Base-by-base conservation (phyloP, 1,140 invertebrate species). In the Oryzaephilus surinamensis region DNA sequence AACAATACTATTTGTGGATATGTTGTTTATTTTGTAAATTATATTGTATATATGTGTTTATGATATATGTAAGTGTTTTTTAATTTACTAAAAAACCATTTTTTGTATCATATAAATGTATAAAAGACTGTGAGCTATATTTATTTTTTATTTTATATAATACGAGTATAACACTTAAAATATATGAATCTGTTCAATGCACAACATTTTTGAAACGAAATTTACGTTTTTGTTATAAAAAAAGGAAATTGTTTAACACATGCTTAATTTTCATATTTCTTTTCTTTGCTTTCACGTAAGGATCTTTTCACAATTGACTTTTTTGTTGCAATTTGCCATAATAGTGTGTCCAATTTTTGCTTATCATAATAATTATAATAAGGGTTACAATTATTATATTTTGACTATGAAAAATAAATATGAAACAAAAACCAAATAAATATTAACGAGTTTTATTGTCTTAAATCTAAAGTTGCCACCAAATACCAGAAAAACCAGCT, bases 381-480 rank as follows among this genome's bases (percentile, higher is more conserved):
- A 55, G 53, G 52, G 48, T 55, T 54, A 54, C 42, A 49, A 46
- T 54, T 55, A 50, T 53, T 55, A 55, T 55, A 55, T 55, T 55
- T 55, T 55, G 51, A 55, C 51, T 55, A 55, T 48, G 48, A 52
- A 55, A 55, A 53, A 48, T 48, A 48, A 46, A 50, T 18, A 32
- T 15, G 30, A 43, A 43, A 33, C 45, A 24, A 24, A 5, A 5
- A 20, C 19, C n/a, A n/a, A n/a, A n/a, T n/a, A n/a, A n/a, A n/a
- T n/a, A n/a, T n/a, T n/a, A n/a, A n/a, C n/a, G n/a, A n/a, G n/a
- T n/a, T n/a, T n/a, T n/a, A n/a, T n/a, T n/a, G n/a, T n/a, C n/a
- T n/a, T n/a, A n/a, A n/a, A n/a, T n/a, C n/a, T n/a, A n/a, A n/a
- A n/a, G n/a, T n/a, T n/a, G n/a, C n/a, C n/a, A n/a, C n/a, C n/a